Evolutionary conservation across 2,113 vertebrate species (phyloP), one percentile per base, ranked within the genome.

Genomic region (Amphiprion percula): DNA sequence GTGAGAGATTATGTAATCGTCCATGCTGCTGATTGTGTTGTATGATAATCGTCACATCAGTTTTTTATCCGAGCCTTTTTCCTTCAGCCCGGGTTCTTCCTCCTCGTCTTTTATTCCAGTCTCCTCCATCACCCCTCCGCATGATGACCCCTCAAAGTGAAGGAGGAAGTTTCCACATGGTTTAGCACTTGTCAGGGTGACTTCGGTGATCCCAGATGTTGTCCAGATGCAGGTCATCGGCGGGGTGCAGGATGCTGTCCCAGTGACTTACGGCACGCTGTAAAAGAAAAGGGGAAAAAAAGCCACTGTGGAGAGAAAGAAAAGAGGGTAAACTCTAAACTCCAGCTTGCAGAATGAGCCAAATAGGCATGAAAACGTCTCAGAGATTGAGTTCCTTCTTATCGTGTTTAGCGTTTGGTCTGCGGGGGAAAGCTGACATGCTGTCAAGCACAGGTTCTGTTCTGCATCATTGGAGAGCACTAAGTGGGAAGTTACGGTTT

Each of bases 171-270:
- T 76, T 93, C 87, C 91, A 94, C 89, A 94, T 94, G 91, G 91
- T 92, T 90, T 88, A 78, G 83, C 90, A 90, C 93, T 94, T 93
- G 88, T 92, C 90, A 68, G 84, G 61, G 49, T 88, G 89, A 91
- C 90, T 77, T 46, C 14, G 7, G 74, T 80, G 88, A 93, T 92
- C 88, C 85, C 94, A 94, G 93, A 93, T 95, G 92, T 73, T 91
- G 84, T 92, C 94, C 94, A 95, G 94, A 95, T 95, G 94, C 91
- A 86, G 94, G 92, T 94, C 92, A 94, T 54, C 68, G 61, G 49
- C 19, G 10, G 78, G 84, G 93, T 91, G 84, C 77, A 74, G 79
- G 60, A 44, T 54, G 84, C 87, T 89, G 88, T 92, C 88, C 71
- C 11, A 74, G 81, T 94, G 94, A 95, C 88, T 94, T 94, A 94